These are phyloP conservation scores for Celastrina argiolus DNA, from an alignment of 2,888 invertebrate species.

Conservation along the genomic window DNA sequence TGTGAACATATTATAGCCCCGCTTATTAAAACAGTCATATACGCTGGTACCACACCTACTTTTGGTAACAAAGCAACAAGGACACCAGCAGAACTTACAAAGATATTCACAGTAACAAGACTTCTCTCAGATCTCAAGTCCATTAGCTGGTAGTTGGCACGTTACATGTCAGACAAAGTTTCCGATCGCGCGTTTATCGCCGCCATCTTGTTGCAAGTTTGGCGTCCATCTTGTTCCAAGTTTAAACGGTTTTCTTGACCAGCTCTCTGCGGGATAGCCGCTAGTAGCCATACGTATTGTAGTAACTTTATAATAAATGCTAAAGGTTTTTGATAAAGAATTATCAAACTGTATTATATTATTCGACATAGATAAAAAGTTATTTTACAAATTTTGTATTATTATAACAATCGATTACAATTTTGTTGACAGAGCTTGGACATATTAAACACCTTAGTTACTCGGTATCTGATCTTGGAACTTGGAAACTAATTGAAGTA, in stretches of 20 bases:
- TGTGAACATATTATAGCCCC: too few species aligned
- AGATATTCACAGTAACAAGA: background rate
- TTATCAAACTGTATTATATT: background rate
- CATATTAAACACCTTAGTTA: too few species aligned
- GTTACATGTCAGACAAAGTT: background rate
- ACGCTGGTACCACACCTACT: too few species aligned
- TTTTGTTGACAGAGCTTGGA: too few species aligned
- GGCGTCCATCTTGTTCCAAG: too few species aligned
- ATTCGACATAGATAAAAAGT: too few species aligned
- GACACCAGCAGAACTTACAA: background rate
- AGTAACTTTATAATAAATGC: background rate
- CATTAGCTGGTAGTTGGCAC: background rate
- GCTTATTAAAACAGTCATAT: too few species aligned
- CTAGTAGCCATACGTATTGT: background rate
- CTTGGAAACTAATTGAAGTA: too few species aligned
- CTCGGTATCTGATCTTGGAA: too few species aligned
- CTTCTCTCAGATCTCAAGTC: background rate
- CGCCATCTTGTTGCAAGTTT: slow-evolving; percentile 7
- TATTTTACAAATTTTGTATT: background rate
- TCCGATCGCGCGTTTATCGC: background rate
- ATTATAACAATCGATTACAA: too few species aligned
- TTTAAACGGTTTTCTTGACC: slow-evolving; percentile 4
- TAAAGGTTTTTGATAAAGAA: background rate
- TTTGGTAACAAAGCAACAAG: too few species aligned
- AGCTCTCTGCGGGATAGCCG: background rate